These are phyloP conservation scores for Labeo rohita DNA, from an alignment of 2,113 vertebrate species.

Conservation along the genomic window DNA sequence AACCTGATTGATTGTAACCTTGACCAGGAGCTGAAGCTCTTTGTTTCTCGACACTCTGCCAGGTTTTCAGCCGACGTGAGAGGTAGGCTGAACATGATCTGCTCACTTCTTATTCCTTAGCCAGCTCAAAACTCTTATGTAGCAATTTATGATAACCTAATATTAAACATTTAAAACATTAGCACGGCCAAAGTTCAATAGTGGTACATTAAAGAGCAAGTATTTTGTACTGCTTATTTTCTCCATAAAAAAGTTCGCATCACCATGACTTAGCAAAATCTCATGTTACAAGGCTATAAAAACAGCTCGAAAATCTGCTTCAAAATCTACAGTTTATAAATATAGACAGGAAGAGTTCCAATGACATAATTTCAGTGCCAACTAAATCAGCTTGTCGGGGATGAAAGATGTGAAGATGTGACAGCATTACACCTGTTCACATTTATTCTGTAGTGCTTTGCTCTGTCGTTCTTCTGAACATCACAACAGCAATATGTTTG, in stretches of 20 bases:
- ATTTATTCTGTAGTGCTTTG: background rate
- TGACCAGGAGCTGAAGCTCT: conserved; percentile 97
- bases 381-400: background rate
- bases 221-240: background rate
- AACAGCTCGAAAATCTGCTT: background rate
- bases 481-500: background rate
- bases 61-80: conserved; percentile 93
- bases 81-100: conserved; percentile 79
- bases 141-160: conserved; percentile 7
- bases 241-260: background rate
- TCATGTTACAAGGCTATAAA: background rate
- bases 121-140: background rate
- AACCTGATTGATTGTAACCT: conserved; percentile 94
- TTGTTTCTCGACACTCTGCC: conserved; percentile 96
- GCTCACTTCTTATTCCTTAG: background rate
- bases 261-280: conserved; percentile 18
- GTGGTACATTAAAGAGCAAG: background rate
- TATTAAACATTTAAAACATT: conserved; percentile 33
- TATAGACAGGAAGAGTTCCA: background rate
- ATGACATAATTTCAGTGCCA: background rate
- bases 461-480: background rate
- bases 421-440: background rate
- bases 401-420: background rate
- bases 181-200: background rate
- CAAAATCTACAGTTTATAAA: background rate